Evolutionary conservation across 2,888 invertebrate species (phyloP).

Genomic region (Strigamia transsilvanica): DNA sequence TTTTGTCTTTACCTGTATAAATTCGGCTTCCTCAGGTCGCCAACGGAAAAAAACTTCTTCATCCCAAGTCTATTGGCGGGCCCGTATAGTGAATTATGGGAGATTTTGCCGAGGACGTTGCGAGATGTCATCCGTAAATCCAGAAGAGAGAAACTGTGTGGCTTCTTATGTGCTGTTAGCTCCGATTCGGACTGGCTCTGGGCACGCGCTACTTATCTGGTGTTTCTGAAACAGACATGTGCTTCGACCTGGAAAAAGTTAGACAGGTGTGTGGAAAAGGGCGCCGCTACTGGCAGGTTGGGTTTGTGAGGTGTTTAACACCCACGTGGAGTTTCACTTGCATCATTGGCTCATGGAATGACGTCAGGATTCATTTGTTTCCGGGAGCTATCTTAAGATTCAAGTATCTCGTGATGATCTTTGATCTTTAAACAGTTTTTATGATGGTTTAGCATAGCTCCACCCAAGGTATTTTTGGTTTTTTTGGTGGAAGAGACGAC

Average conservation of each 20-base stretch:
- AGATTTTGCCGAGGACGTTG: background rate
- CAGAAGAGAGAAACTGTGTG: background rate
- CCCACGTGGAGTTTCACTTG: slow-evolving; percentile 25
- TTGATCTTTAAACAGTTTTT: slow-evolving; percentile 20
- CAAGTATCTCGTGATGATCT: background rate
- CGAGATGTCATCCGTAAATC: background rate
- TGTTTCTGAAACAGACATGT: background rate
- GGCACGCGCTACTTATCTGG: background rate
- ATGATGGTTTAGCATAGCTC: background rate
- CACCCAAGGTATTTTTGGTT: background rate
- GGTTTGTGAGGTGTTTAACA: background rate
- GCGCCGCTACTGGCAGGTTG: background rate
- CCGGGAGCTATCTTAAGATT: slow-evolving; percentile 1
- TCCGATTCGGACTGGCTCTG: background rate
- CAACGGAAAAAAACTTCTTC: slow-evolving; percentile 5
- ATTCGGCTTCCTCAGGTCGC: background rate
- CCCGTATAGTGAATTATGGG: background rate
- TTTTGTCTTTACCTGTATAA: slow-evolving; percentile 3
- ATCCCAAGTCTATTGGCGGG: background rate
- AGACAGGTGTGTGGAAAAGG: background rate
- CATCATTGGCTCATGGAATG: background rate
- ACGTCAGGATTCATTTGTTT: background rate
- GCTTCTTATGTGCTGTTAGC: background rate
- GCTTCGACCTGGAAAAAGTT: background rate
- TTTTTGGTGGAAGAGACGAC: background rate